Percentiles rank a stretch among this genome's conserved stretches.
phyloP scores from a whole-genome alignment of 2,888 invertebrate species.

The Dusona sp. region DNA sequence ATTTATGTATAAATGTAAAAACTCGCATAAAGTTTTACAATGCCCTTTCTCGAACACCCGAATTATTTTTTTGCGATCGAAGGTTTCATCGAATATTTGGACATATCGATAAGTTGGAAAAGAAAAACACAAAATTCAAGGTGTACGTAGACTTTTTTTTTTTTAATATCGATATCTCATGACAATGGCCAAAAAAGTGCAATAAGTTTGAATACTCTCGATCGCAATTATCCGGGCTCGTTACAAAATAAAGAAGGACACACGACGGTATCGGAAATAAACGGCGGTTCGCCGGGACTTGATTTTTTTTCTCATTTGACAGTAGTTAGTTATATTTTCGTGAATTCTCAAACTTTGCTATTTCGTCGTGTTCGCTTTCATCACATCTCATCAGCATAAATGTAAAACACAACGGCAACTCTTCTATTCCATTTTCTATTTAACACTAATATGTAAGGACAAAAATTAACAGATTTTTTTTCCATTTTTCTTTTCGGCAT shows the following conservation, averaged over 20 bases:
- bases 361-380: conserved; percentile 37
- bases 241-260: conserved; percentile 59
- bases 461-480: conserved; percentile 82
- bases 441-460: conserved; percentile 81
- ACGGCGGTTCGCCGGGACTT: conserved; percentile 33
- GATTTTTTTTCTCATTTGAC: conserved; percentile 23
- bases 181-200: conserved; percentile 64
- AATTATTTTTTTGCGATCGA: conserved; percentile 15
- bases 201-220: conserved; percentile 35
- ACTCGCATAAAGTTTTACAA: conserved; percentile 61
- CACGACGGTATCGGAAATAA: conserved; percentile 46
- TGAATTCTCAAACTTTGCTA: conserved; percentile 28
- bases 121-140: not conserved
- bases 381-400: conserved; percentile 63
- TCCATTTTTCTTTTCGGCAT: conserved; percentile 68
- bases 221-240: conserved; percentile 47
- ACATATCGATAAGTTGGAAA: conserved; percentile 11
- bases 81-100: conserved; percentile 43
- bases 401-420: conserved; percentile 80
- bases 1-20: conserved; percentile 53
- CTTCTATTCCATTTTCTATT: conserved; percentile 78
- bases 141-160: not conserved
- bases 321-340: conserved; percentile 18
- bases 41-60: conserved; percentile 50
- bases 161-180: conserved; percentile 8